phyloP scores from a whole-genome alignment of 2,888 invertebrate species.

The Eristalis intricaria region DNA sequence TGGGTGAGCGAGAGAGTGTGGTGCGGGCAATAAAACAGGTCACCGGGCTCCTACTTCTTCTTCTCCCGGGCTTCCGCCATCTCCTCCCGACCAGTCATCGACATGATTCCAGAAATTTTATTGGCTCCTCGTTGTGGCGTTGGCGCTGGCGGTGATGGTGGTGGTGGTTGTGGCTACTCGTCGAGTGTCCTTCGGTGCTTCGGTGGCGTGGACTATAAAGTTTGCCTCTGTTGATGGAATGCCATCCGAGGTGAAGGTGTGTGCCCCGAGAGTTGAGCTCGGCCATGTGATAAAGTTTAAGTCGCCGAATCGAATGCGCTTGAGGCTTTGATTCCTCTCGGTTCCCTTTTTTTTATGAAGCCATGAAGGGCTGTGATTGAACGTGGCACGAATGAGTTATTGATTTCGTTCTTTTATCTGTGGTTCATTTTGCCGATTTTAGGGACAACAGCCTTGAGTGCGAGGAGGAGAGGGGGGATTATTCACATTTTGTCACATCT shows the following conservation, averaged over 20 bases:
- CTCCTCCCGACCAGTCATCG: not conserved
- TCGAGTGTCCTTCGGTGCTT: slow-evolving; percentile 11
- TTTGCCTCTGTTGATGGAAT: slow-evolving; percentile 10
- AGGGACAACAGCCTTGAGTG: not conserved
- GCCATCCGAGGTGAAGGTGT: not conserved
- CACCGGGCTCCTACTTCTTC: not conserved
- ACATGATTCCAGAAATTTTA: slow-evolving; percentile 21
- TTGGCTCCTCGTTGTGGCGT: slow-evolving; percentile 2
- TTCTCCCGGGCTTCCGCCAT: not conserved
- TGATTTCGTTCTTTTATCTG: not conserved
- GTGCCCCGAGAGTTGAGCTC: not conserved
- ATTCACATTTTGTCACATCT: not conserved
- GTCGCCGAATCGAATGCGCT: not conserved
- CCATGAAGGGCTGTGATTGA: not conserved
- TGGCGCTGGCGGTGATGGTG: not conserved
- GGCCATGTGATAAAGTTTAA: slow-evolving; percentile 3
- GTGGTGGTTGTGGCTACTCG: not conserved
- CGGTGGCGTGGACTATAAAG: slow-evolving; percentile 13
- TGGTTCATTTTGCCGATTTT: not conserved
- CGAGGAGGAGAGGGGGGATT: not conserved
- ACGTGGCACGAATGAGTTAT: slow-evolving; percentile 1
- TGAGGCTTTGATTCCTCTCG: not conserved
- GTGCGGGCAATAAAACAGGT: slow-evolving; percentile 39
- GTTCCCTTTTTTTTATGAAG: not conserved
- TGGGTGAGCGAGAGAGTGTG: not conserved